phyloP scores from a whole-genome alignment of 2,888 invertebrate genomes.

The Nomada ferruginata region DNA sequence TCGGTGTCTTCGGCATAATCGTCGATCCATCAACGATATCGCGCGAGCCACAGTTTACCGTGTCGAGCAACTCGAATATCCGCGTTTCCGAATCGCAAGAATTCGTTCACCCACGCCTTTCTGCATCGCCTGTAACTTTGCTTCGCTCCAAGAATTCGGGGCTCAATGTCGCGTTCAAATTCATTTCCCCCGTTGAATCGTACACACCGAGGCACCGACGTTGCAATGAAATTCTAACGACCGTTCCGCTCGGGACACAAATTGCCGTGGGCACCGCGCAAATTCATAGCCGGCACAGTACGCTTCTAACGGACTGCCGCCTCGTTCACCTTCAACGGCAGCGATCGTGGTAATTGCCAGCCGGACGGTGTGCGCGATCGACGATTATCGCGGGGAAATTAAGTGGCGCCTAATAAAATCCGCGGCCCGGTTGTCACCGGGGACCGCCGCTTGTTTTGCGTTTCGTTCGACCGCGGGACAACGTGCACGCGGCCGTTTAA shows the following conservation, averaged over 20 bases:
- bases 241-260: too few species aligned
- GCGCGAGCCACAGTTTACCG: neutral
- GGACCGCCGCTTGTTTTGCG: neutral
- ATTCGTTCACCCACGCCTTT: neutral
- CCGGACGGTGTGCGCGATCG: slow-evolving; percentile 9
- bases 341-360: slow-evolving; percentile 14
- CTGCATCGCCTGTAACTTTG: neutral
- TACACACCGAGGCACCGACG: too few species aligned
- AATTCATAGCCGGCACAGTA: too few species aligned
- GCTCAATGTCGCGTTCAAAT: neutral
- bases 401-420: slow-evolving; percentile 33
- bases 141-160: neutral
- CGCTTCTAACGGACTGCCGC: neutral
- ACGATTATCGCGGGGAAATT: slow-evolving; percentile 10
- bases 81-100: neutral
- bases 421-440: neutral
- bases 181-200: too few species aligned
- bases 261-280: too few species aligned
- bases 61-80: neutral
- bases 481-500: slow-evolving; percentile 10
- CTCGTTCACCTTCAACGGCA: neutral
- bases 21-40: slow-evolving; percentile 28
- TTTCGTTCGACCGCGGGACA: slow-evolving; percentile 9
- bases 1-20: slow-evolving; percentile 13
- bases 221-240: too few species aligned